Evolutionary conservation across 2,113 vertebrate species (phyloP).

Genomic region (Forbesichthys papilliferus): DNA sequence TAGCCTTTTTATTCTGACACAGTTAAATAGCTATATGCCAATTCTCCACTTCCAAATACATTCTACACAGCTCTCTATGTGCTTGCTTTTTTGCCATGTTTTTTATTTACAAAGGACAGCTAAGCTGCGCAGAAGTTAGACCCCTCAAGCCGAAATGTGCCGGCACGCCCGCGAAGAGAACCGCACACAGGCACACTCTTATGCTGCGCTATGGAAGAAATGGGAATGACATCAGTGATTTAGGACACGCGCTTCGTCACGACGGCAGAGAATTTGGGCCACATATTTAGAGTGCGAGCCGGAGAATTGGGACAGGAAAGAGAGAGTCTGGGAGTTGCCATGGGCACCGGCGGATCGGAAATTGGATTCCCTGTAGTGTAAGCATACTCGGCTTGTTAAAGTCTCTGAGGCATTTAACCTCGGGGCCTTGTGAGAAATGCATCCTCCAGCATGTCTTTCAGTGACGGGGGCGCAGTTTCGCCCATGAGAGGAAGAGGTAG

Average conservation of each 20-base stretch:
- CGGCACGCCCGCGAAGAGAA: not conserved
- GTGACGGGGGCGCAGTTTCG: not conserved
- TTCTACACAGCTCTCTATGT: not conserved
- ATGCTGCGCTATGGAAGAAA: slow-evolving; percentile 8
- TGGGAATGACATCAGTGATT: slow-evolving; percentile 27
- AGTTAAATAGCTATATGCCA: not conserved
- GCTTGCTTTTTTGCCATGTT: not conserved
- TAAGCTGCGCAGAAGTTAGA: slow-evolving; percentile 10
- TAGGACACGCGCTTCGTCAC: slow-evolving; percentile 35
- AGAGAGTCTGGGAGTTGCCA: slow-evolving; percentile 52
- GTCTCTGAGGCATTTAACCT: slow-evolving; percentile 53
- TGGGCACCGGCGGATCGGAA: slow-evolving; percentile 47
- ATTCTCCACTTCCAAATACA: not conserved
- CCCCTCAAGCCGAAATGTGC: slow-evolving; percentile 8
- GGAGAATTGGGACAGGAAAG: slow-evolving; percentile 53
- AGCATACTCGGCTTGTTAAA: slow-evolving; percentile 38
- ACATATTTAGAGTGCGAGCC: slow-evolving; percentile 45
- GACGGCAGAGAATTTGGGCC: slow-evolving; percentile 47
- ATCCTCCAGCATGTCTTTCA: slow-evolving; percentile 21
- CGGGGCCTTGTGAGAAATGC: slow-evolving; percentile 25
- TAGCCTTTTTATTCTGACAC: no score
- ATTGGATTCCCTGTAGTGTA: slow-evolving; percentile 35
- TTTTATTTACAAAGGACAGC: not conserved
- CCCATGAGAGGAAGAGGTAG: not conserved
- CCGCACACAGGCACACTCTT: not conserved